Conservation (phyloP, 2,888 invertebrate species). For the Nomada ferruginata region DNA sequence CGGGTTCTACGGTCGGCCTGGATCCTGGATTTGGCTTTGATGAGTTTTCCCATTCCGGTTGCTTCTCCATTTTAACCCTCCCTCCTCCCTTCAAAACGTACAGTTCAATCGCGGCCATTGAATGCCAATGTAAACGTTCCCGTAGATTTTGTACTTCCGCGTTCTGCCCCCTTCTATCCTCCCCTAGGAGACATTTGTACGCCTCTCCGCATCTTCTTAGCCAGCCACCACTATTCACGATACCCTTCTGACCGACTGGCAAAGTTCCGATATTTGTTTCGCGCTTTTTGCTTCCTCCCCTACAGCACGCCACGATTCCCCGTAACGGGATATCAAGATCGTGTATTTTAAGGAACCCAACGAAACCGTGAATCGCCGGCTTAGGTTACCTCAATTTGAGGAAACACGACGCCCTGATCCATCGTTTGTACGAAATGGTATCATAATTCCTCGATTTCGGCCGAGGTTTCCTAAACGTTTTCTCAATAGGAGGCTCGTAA, state of each 20-base stretch:
- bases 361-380: constrained; percentile 21
- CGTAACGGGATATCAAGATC: constrained; percentile 32
- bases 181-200: constrained; percentile 53
- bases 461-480: background rate
- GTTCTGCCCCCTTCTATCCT: constrained; percentile 42
- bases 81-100: constrained; percentile 65
- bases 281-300: constrained; percentile 42
- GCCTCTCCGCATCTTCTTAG: constrained; percentile 22
- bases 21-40: constrained; percentile 81
- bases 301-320: constrained; percentile 16
- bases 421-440: constrained; percentile 8
- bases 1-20: constrained; percentile 61
- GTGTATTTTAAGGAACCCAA: constrained; percentile 35
- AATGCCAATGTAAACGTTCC: constrained; percentile 80
- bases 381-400: constrained; percentile 6
- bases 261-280: constrained; percentile 73
- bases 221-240: background rate
- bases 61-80: constrained; percentile 61
- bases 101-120: constrained; percentile 80
- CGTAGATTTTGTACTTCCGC: constrained; percentile 66
- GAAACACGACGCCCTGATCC: background rate
- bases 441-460: constrained; percentile 10
- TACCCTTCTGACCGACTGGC: constrained; percentile 13
- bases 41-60: constrained; percentile 76
- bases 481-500: background rate